Percentiles rank a stretch among this genome's conserved stretches.
Evolutionary conservation across 2,797 vertebrate species (phyloP).

Genomic region (Coregonus sp.): DNA sequence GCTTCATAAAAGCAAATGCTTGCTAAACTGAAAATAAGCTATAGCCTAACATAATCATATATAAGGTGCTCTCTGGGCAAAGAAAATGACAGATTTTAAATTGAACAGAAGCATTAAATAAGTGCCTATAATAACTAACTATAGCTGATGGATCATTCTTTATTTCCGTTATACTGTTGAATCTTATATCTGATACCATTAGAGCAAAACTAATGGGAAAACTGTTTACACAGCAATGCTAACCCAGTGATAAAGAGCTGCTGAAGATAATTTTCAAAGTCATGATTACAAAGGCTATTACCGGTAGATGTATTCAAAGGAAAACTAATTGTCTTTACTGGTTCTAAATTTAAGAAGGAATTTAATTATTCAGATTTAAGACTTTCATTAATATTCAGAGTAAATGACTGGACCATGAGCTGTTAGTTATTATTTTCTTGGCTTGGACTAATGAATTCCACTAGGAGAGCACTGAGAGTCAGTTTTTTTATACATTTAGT

Average conservation of each 20-base stretch:
- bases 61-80: neutral
- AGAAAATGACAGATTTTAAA: neutral
- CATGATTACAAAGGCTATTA: constrained; percentile 46
- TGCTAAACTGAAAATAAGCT: neutral
- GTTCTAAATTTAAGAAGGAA: constrained; percentile 53
- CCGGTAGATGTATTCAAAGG: constrained; percentile 55
- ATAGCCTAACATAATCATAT: neutral
- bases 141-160: neutral
- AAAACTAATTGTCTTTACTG: constrained; percentile 65
- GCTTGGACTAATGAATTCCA: constrained; percentile 22
- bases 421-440: constrained; percentile 7
- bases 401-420: constrained; percentile 7
- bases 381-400: constrained; percentile 34
- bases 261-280: constrained; percentile 44
- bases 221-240: neutral
- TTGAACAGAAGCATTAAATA: neutral
- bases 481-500: neutral
- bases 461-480: neutral
- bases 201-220: neutral
- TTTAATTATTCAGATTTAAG: constrained; percentile 47
- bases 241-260: constrained; percentile 17
- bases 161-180: neutral
- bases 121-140: neutral
- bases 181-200: constrained; percentile 8
- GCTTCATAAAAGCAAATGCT: too few relatives aligned